Evolutionary conservation across 2,113 vertebrate species (phyloP).

Genomic region (Perca schrenkii): DNA sequence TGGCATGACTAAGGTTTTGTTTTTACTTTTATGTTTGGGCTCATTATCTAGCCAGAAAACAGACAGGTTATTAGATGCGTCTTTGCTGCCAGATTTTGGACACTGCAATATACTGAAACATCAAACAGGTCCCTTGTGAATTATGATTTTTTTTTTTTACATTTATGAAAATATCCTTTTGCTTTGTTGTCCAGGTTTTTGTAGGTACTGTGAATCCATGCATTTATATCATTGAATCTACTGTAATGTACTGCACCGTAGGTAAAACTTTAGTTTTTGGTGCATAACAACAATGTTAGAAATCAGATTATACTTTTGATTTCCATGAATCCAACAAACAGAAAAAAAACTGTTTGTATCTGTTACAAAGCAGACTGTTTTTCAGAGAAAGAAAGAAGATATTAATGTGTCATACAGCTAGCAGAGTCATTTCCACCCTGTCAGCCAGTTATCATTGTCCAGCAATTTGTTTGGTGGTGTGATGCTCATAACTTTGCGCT

Average conservation of each 20-base stretch:
- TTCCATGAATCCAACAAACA: neutral
- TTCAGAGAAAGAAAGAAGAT: neutral
- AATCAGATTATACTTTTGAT: neutral
- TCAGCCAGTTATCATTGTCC: constrained; percentile 47
- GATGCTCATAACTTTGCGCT: constrained; percentile 26
- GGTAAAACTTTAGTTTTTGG: neutral
- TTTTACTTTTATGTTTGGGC: neutral
- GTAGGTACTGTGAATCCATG: neutral
- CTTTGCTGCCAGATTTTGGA: constrained; percentile 7
- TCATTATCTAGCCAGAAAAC: constrained; percentile 18
- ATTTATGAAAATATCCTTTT: neutral
- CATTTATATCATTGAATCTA: neutral
- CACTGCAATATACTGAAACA: neutral
- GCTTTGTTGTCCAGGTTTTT: neutral
- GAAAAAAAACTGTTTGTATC: neutral
- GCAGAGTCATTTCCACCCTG: constrained; percentile 43
- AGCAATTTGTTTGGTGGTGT: constrained; percentile 45
- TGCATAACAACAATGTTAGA: neutral
- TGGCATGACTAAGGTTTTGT: neutral
- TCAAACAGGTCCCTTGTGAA: neutral
- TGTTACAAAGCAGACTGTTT: neutral
- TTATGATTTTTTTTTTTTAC: neutral
- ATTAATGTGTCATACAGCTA: constrained; percentile 26
- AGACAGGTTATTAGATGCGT: constrained; percentile 5
- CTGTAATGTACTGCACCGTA: no score